Evolutionary conservation across 2,888 invertebrate genomes (phyloP).

Genomic region (Drosophila dives): DNA sequence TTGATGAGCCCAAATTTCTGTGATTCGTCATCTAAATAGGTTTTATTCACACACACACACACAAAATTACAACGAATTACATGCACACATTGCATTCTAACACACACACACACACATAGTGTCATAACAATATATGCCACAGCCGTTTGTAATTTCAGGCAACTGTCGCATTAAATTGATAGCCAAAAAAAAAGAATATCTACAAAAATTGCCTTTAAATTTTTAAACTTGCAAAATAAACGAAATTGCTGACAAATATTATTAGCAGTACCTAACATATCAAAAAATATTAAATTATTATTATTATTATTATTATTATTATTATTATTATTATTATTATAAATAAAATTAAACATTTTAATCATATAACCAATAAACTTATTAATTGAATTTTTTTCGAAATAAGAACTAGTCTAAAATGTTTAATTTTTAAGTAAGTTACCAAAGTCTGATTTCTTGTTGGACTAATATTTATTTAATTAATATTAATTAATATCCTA

Average conservation of each 20-base stretch:
- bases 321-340: too few species aligned
- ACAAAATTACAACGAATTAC: slow-evolving; percentile 68
- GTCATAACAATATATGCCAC: neutral
- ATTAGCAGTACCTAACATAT: too few species aligned
- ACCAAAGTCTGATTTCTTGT: neutral
- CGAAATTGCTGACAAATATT: neutral
- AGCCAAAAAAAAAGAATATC: neutral
- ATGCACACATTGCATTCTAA: slow-evolving; percentile 37
- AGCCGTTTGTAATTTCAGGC: slow-evolving; percentile 34
- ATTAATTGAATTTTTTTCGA: neutral
- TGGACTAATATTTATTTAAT: too few species aligned
- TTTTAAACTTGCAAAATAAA: neutral
- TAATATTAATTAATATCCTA: fast-evolving
- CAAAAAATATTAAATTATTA: neutral
- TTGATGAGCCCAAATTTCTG: slow-evolving; percentile 81
- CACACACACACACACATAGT: slow-evolving; percentile 4
- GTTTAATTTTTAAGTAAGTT: neutral
- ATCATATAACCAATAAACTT: neutral
- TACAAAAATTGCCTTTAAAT: neutral
- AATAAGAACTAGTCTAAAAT: too few species aligned
- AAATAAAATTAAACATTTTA: too few species aligned
- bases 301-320: too few species aligned
- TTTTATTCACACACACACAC: slow-evolving; percentile 51
- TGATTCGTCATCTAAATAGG: slow-evolving; percentile 80
- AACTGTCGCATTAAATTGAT: slow-evolving; percentile 36